These are phyloP conservation scores for Setipinna tenuifilis DNA, from an alignment of 2,797 vertebrate species.

Conservation along the genomic window DNA sequence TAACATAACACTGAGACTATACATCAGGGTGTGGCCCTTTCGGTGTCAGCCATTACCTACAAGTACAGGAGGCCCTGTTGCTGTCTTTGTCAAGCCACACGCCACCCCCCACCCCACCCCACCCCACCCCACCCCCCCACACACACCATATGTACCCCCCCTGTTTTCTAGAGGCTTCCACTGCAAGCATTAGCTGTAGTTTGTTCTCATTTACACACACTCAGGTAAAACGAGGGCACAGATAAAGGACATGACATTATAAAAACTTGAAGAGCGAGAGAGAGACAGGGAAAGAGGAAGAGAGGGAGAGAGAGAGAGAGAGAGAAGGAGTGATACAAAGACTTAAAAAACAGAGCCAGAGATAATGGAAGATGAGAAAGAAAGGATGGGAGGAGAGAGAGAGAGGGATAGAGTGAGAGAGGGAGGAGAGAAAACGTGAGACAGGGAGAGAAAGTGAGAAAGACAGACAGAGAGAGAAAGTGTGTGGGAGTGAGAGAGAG, in stretches of 20 bases:
- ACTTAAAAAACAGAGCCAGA: too few relatives aligned
- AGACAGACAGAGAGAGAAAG: conserved; percentile 51
- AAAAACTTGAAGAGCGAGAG: conserved; percentile 14
- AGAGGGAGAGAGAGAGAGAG: background rate
- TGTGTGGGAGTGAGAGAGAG: conserved; percentile 20
- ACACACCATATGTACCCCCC: background rate
- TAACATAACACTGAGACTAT: too few relatives aligned
- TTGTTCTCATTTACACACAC: conserved; percentile 14
- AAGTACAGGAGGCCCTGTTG: background rate
- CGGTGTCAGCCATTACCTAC: too few relatives aligned
- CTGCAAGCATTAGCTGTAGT: background rate
- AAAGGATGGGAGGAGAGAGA: background rate
- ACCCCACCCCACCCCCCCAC: background rate
- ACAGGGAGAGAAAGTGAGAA: too few relatives aligned
- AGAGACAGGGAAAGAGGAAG: background rate
- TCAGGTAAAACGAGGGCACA: background rate
- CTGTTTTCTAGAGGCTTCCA: background rate
- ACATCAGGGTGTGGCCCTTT: too few relatives aligned
- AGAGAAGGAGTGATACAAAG: background rate
- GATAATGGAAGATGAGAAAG: too few relatives aligned
- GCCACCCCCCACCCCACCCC: background rate
- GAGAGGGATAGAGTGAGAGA: too few relatives aligned
- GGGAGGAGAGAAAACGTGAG: conserved; percentile 34
- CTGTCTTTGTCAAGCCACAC: background rate
- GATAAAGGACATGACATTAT: conserved; percentile 11